Evolutionary conservation across 2,113 vertebrate genomes (phyloP).

Genomic region (Butastur rufipennis): DNA sequence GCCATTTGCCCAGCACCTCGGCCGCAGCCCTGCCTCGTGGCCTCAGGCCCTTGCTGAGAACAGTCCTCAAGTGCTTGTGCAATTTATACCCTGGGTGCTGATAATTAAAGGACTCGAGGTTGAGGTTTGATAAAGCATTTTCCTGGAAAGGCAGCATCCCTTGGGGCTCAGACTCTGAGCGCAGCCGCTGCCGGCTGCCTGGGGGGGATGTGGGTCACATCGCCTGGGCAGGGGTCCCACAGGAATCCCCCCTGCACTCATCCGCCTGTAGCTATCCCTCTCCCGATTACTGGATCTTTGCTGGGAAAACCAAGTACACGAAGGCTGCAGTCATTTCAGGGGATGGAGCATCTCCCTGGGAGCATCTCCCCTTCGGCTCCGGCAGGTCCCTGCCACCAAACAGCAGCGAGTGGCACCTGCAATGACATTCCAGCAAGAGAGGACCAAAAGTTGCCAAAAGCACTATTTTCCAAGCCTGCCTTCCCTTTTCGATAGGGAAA

Average conservation of each 20-base stretch:
- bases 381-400: not conserved
- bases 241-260: not conserved
- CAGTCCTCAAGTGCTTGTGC: not conserved
- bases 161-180: not conserved
- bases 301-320: not conserved
- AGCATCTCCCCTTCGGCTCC: not conserved
- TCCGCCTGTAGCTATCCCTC: not conserved
- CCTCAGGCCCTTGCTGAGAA: not conserved
- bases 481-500: not conserved
- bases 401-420: not conserved
- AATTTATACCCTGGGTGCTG: not conserved
- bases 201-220: accelerated
- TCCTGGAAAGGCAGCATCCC: accelerated
- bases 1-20: accelerated
- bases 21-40: not conserved
- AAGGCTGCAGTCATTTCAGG: not conserved
- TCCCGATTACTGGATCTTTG: not conserved
- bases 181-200: accelerated
- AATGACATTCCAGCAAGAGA: not conserved
- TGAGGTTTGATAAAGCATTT: not conserved
- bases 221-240: accelerated
- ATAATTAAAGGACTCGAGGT: not conserved
- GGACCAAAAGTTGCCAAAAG: not conserved
- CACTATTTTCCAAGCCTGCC: not conserved
- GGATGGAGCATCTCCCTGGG: not conserved